phyloP scores from a whole-genome alignment of 2,888 invertebrate species.

The Lasioglossum leucozonium region DNA sequence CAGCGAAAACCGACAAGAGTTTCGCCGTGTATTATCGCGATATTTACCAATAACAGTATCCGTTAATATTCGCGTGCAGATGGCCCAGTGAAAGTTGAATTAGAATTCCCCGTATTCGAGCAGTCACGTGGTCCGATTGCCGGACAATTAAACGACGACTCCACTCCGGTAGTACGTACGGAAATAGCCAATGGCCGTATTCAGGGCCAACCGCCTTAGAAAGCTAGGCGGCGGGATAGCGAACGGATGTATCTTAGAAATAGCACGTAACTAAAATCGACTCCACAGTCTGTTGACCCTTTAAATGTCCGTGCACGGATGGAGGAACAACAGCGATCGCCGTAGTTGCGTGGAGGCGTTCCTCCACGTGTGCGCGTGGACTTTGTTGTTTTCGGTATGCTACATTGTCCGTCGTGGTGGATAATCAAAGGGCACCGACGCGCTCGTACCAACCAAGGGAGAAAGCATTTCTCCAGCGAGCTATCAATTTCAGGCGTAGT shows the following conservation, averaged over 20 bases:
- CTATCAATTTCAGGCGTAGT: neutral
- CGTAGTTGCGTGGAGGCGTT: neutral
- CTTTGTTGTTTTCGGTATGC: neutral
- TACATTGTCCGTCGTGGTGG: too few relatives aligned
- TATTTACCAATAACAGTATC: slow-evolving; percentile 10
- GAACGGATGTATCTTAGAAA: slow-evolving; percentile 49
- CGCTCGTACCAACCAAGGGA: neutral
- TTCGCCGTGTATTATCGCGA: neutral
- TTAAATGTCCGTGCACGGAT: slow-evolving; percentile 46
- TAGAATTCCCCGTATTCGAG: neutral
- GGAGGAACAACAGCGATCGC: neutral
- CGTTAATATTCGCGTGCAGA: neutral
- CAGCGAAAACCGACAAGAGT: neutral
- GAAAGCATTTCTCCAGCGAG: neutral
- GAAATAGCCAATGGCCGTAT: slow-evolving; percentile 47
- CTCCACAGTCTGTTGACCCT: slow-evolving; percentile 56
- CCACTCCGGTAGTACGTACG: slow-evolving; percentile 29
- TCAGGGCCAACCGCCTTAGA: slow-evolving; percentile 54
- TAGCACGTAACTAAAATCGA: slow-evolving; percentile 55
- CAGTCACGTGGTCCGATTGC: neutral
- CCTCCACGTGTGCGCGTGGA: neutral
- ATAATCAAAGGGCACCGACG: neutral
- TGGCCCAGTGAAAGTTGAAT: neutral
- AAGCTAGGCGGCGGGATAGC: slow-evolving; percentile 33
- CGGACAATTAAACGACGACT: slow-evolving; percentile 28